Conservation (phyloP, 2,888 invertebrate species). For the Lochmaea crataegi region DNA sequence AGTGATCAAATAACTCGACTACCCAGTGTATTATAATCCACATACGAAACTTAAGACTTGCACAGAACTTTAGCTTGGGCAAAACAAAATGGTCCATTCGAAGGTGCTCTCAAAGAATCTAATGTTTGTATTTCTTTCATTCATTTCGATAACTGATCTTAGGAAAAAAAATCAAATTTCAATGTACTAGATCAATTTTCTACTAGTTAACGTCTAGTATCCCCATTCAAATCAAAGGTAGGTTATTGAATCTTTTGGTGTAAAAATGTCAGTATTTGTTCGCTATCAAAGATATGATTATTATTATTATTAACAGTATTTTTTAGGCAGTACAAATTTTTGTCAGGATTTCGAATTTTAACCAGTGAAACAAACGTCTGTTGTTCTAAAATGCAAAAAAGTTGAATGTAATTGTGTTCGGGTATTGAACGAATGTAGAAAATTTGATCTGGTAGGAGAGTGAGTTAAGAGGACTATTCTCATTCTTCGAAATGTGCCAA, state of each 20-base stretch:
- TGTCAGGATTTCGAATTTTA: not conserved
- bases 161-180: slow-evolving; percentile 12
- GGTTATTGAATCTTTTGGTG: not conserved
- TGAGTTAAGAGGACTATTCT: slow-evolving; percentile 33
- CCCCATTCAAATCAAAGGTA: not conserved
- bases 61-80: slow-evolving; percentile 30
- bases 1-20: slow-evolving; percentile 29
- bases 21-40: slow-evolving; percentile 30
- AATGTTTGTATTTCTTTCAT: slow-evolving; percentile 16
- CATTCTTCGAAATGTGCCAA: slow-evolving; percentile 60
- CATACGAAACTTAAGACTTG: slow-evolving; percentile 27
- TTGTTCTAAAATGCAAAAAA: not conserved
- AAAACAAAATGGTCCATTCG: slow-evolving; percentile 31
- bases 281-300: not conserved
- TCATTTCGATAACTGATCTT: slow-evolving; percentile 1
- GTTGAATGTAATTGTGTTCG: too few relatives aligned
- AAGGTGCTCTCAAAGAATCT: slow-evolving; percentile 31
- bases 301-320: not conserved
- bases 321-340: not conserved
- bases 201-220: slow-evolving; percentile 3
- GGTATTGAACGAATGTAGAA: slow-evolving; percentile 19
- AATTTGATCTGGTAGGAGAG: slow-evolving; percentile 28
- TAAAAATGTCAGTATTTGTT: not conserved
- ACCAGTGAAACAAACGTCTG: not conserved
- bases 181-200: slow-evolving; percentile 22